These are phyloP conservation scores for Nerophis ophidion DNA, from an alignment of 2,113 vertebrate species.

Conservation along the genomic window DNA sequence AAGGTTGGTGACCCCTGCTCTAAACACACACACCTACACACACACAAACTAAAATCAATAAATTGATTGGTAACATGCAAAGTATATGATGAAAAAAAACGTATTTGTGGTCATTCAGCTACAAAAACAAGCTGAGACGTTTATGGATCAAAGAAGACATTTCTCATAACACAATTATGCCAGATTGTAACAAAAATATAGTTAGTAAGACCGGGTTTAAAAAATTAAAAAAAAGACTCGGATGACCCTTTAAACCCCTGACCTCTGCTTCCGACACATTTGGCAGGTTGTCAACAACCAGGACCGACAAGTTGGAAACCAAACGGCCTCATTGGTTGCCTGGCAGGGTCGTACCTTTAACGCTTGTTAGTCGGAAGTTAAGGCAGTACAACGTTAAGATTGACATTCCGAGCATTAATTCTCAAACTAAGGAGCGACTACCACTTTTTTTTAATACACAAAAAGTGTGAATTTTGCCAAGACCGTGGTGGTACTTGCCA, in stretches of 20 bases:
- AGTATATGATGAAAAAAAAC: constrained; percentile 30
- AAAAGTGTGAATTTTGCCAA: no score
- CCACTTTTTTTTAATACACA: no score
- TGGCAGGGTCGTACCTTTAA: not conserved
- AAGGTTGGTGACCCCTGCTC: no score
- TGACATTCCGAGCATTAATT: not conserved
- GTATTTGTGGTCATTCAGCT: constrained; percentile 46
- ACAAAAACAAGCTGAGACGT: constrained; percentile 25
- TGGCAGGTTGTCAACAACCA: constrained; percentile 58
- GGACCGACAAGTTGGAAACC: constrained; percentile 33
- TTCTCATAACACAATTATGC: constrained; percentile 26
- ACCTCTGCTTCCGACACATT: constrained; percentile 50
- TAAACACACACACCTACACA: constrained; percentile 8
- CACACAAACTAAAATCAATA: constrained; percentile 15
- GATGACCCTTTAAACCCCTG: constrained; percentile 54
- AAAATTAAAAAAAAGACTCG: constrained; percentile 49
- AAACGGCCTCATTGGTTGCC: constrained; percentile 21
- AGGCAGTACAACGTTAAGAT: constrained; percentile 34
- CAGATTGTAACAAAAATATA: constrained; percentile 40
- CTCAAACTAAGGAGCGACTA: no score
- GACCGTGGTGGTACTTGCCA: no score
- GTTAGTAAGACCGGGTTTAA: constrained; percentile 37
- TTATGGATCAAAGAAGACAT: constrained; percentile 29
- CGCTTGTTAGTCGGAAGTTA: constrained; percentile 26
- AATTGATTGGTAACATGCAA: constrained; percentile 33